Base-by-base conservation (phyloP, 2,797 vertebrate genomes). In the Falco biarmicus region DNA sequence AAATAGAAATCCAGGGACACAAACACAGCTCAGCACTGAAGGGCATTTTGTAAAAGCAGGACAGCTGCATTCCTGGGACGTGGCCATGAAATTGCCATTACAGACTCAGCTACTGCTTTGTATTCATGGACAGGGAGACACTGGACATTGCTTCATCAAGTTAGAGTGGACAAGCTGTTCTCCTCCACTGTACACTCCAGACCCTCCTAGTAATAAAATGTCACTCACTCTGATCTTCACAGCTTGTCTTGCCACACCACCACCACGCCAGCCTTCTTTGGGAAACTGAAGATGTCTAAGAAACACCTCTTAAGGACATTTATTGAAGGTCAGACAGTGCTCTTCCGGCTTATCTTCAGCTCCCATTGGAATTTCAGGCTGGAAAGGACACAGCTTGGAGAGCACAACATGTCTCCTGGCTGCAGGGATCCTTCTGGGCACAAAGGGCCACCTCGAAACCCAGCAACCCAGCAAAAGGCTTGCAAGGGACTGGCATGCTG, bases 1-100 rank as follows among this genome's bases (percentile, higher is more conserved):
- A 68, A n/a, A n/a, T 1, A 53, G 53, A 87, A 91, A 28, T 13
- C 10, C 34, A 16, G 39, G 43, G 32, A 32, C 50, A 65, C 13
- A n/a, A 60, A 37, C 4, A 16, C 4, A 68, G 20, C 50, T 83
- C 5, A 0, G 3, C 32, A n/a, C 16, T 1, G 0, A 34, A 22
- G 50, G 37, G 37, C 3, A 2, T 47, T 70, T 24, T 39, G 39
- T 68, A 68, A 43, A 48, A 56, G 37, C 24, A 75, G 37, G 50
- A 20, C 24, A 39, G 56, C 37, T 32, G 32, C 64, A 24, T 47
- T 43, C 43, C 64, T 20, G 4, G 41, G 84, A 15, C 47, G 8
- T 3, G 19, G 64, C 56, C 39, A 4, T 34, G 60, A 63, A 53
- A 75, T n/a, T 7, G 5, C 37, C 43, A 6, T 48, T 17, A 16